Base-by-base conservation (phyloP, 1,140 invertebrate species). In the Zaprionus vittiger region DNA sequence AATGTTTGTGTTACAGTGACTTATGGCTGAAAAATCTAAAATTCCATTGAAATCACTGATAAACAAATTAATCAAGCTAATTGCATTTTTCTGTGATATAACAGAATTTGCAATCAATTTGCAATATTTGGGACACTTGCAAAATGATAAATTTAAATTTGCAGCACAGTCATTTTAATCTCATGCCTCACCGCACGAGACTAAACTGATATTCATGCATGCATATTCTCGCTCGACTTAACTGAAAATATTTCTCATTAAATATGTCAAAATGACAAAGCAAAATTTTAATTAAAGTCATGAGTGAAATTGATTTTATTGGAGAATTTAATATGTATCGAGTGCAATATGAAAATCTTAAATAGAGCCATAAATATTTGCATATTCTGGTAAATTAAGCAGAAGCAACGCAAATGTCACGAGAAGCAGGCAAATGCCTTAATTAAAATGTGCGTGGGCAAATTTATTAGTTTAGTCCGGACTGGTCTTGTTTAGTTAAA, bases 211-310 rank as follows among this genome's bases (percentile, higher is more conserved):
- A 24, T 52, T 22, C 47, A 24, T 52, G n/a, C 41, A 49, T 20
- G 47, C n/a, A 11, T 22, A 20, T 49, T 49, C 47, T 12, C n/a
- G 31, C 68, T 9, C 17, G 11, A 41, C 26, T 70, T 60, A 66
- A 47, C 22, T 24, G 22, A 70, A 79, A 73, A 63, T 63, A n/a
- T 62, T 54, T 55, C 37, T 76, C 73, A 83, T 80, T 41, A 86
- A 87, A 87, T 69, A 86, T 77, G 64, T 68, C 34, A 54, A 31
- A 17, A 28, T 67, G 52, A 47, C 60, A 56, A 49, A 56, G 59
- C 47, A 60, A 28, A 65, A 68, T 79, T 77, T 79, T 79, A 77
- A 83, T 87, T 83, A 72, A 80, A 80, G 55, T 37, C 54, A 70
- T 66, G 26, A 17, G 6, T 17, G n/a, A 47, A 47, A n/a, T 41